Conservation (phyloP, 23 tunicate species). For the Trididemnum clinides region DNA sequence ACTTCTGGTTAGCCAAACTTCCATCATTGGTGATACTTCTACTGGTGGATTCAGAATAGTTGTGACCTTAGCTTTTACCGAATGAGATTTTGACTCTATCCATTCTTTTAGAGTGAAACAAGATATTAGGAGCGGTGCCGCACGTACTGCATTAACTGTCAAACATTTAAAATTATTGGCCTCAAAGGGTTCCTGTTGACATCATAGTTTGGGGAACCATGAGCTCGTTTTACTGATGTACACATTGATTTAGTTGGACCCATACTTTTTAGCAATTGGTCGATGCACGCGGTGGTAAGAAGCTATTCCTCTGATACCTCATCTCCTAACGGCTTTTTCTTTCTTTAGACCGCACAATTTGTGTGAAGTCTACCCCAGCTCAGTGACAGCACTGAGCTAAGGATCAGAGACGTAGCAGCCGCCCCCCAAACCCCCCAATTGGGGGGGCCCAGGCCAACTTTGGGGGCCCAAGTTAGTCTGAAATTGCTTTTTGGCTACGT, state of each 20-base stretch:
- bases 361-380: too few relatives aligned
- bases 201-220: too few relatives aligned
- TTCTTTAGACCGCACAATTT: conserved; percentile 8
- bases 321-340: background rate
- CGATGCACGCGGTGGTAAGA: conserved; percentile 22
- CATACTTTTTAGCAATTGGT: background rate
- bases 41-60: background rate
- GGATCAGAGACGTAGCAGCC: too few relatives aligned
- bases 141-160: background rate
- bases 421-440: too few relatives aligned
- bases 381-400: too few relatives aligned
- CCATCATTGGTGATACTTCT: conserved; percentile 4
- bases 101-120: conserved; percentile 7
- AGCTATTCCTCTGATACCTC: conserved; percentile 12
- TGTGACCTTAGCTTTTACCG: background rate
- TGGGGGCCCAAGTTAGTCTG: too few relatives aligned
- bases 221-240: too few relatives aligned
- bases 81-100: conserved; percentile 7
- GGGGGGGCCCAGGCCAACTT: too few relatives aligned
- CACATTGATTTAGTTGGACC: conserved; percentile 12
- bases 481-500: too few relatives aligned
- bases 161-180: background rate
- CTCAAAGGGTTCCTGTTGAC: too few relatives aligned
- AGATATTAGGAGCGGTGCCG: background rate
- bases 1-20: background rate